Evolutionary conservation across 2,113 vertebrate genomes (phyloP), one percentile per base, ranked within the genome.

Genomic region (Cyanoramphus novaezelandiae): DNA sequence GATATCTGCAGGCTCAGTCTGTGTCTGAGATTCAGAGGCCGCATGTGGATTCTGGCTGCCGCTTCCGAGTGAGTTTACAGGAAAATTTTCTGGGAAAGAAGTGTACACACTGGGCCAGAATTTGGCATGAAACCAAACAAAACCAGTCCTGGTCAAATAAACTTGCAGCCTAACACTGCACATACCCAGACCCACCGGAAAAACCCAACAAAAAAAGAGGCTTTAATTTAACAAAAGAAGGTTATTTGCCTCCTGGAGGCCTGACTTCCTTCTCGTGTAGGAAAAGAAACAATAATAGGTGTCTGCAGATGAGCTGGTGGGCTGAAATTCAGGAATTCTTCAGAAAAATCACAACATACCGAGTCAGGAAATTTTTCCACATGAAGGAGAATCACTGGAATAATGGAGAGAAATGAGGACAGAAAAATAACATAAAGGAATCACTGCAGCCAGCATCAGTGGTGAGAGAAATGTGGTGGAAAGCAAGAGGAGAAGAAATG

Each of bases 211-310:
- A 41, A 52, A 16, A n/a, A 49, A 25, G 50, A 15, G 8, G 13
- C 21, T 90, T 82, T 46, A 68, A 78, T 81, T 69, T 78, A 77
- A 62, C 13, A 83, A 46, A 91, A 88, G 25, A 63, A 62, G 11
- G 14, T n/a, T 31, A 24, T 39, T 93, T 77, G 19, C 43, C n/a
- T 82, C 37, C 53, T 57, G 43, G 44, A 74, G 20, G 37, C 27
- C 23, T 13, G 1, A 1, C 23, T 94, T 84, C 28, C 43, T 87
- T 63, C 25, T 67, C 1, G 0, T 39, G 17, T 15, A 70, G 53
- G 33, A 82, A 92, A 24, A 64, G 19, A 80, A 96, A 77, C 10
- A 77, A 15, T 67, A 77, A 67, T 17, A 79, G n/a, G 41, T 79
- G 9, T 13, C 21, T 92, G 44, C 18, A 62, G 37, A 67, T 49